Percentiles rank a stretch among this genome's conserved stretches.
phyloP scores from a whole-genome alignment of 2,888 invertebrate species.

The Portevinia maculata region DNA sequence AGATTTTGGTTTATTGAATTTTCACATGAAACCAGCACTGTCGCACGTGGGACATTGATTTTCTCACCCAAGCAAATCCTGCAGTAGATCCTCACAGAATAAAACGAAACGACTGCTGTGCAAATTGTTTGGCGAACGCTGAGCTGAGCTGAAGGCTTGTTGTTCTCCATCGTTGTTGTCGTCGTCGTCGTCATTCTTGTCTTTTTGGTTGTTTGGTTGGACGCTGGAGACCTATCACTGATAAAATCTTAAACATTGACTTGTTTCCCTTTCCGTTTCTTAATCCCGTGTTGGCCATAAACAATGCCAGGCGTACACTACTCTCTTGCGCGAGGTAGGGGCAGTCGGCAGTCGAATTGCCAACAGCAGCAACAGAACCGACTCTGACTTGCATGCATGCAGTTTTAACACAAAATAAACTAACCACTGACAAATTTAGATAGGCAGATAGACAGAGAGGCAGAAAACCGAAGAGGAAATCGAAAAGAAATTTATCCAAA shows the following conservation, averaged over 20 bases:
- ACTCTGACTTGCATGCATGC: conserved; percentile 57
- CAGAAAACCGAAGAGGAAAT: conserved; percentile 44
- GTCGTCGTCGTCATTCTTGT: conserved; percentile 52
- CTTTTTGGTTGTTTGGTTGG: conserved; percentile 52
- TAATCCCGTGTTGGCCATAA: conserved; percentile 74
- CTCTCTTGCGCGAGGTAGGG: conserved; percentile 35
- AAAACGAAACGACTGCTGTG: conserved; percentile 56
- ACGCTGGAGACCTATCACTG: conserved; percentile 74
- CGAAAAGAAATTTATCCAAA: conserved; percentile 68
- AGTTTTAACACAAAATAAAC: conserved; percentile 73
- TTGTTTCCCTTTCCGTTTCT: conserved; percentile 75
- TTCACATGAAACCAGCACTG: conserved; percentile 69
- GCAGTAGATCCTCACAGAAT: conserved; percentile 38
- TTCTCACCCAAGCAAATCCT: conserved; percentile 61
- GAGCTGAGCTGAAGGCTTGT: conserved; percentile 39
- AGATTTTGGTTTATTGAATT: conserved; percentile 74
- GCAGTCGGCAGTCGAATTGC: conserved; percentile 75
- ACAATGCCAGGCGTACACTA: conserved; percentile 70
- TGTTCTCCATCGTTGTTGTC: conserved; percentile 42
- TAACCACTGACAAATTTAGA: conserved; percentile 74
- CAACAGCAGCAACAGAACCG: conserved; percentile 67
- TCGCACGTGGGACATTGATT: conserved; percentile 71
- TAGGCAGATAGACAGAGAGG: conserved; percentile 65
- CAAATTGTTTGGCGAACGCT: conserved; percentile 66
- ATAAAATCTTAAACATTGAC: conserved; percentile 76